phyloP scores from a whole-genome alignment of 2,797 vertebrate genomes.

The Neomorphus geoffroyi region DNA sequence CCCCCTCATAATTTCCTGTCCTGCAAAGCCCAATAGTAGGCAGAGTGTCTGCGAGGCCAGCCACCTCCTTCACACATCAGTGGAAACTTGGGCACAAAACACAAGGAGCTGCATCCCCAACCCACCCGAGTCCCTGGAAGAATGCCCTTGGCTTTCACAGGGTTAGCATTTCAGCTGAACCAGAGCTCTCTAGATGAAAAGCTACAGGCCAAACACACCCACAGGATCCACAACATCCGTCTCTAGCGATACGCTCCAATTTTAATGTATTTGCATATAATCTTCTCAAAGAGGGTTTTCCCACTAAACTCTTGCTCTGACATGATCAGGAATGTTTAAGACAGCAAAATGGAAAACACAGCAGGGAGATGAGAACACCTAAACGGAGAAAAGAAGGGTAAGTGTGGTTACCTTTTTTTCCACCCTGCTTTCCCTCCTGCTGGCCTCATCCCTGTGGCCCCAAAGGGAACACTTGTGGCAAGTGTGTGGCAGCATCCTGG shows the following conservation, averaged over 20 bases:
- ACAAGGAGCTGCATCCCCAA: background rate
- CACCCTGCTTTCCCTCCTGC: background rate
- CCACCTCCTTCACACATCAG: background rate
- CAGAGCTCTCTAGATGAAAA: background rate
- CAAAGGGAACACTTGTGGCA: background rate
- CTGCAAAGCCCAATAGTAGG: background rate
- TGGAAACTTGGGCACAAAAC: fast-evolving
- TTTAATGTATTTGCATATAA: slow-evolving; percentile 26
- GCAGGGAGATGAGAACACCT: background rate
- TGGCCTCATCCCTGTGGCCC: background rate
- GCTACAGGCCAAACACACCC: background rate
- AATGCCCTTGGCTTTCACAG: background rate
- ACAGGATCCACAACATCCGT: background rate
- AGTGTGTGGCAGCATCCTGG: background rate
- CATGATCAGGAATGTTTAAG: background rate
- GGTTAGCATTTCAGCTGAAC: background rate
- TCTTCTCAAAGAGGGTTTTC: background rate
- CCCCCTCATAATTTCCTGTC: background rate
- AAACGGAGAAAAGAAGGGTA: background rate
- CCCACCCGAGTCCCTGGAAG: background rate
- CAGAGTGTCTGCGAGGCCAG: background rate
- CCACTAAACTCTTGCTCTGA: slow-evolving; percentile 19
- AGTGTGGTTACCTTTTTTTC: background rate
- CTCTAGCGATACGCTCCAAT: background rate
- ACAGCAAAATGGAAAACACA: background rate